These are phyloP conservation scores for Centruroides vittatus DNA, from an alignment of 1,140 invertebrate genomes.

Conservation along the genomic window DNA sequence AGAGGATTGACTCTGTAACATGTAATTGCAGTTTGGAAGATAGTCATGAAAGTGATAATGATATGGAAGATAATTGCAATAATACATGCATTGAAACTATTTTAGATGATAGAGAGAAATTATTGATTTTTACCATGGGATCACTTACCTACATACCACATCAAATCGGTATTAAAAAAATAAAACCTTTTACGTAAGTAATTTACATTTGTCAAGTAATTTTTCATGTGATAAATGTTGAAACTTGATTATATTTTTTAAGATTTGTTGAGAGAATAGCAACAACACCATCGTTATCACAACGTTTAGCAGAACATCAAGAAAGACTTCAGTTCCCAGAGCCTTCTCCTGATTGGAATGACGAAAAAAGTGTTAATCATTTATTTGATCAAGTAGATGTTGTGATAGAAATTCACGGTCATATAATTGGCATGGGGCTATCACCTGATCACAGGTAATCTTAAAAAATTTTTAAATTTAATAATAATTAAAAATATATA, in stretches of 20 bases:
- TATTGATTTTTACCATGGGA: slow-evolving; percentile 72
- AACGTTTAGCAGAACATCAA: slow-evolving; percentile 13
- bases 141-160: slow-evolving; percentile 73
- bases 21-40: neutral
- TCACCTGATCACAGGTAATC: slow-evolving; percentile 65
- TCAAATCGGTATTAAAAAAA: slow-evolving; percentile 70
- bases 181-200: slow-evolving; percentile 49
- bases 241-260: slow-evolving; percentile 31
- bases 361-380: slow-evolving; percentile 51
- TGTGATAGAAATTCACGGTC: slow-evolving; percentile 70
- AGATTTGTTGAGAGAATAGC: slow-evolving; percentile 46
- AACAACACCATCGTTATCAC: slow-evolving; percentile 8
- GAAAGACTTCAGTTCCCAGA: slow-evolving; percentile 3
- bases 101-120: slow-evolving; percentile 44
- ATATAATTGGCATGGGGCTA: slow-evolving; percentile 77
- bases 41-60: neutral
- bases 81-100: slow-evolving; percentile 14
- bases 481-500: too few relatives aligned
- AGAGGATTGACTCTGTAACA: slow-evolving; percentile 28
- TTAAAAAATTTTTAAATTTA: neutral
- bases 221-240: neutral
- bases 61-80: too few relatives aligned
- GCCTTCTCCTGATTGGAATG: slow-evolving; percentile 24
- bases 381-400: slow-evolving; percentile 66
- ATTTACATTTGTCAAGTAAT: neutral